A percentile compares a stretch with the other conserved stretches of the same genome.
These are phyloP conservation scores for Phyto melanocephala DNA, from an alignment of 2,888 invertebrate genomes.

Conservation along the genomic window DNA sequence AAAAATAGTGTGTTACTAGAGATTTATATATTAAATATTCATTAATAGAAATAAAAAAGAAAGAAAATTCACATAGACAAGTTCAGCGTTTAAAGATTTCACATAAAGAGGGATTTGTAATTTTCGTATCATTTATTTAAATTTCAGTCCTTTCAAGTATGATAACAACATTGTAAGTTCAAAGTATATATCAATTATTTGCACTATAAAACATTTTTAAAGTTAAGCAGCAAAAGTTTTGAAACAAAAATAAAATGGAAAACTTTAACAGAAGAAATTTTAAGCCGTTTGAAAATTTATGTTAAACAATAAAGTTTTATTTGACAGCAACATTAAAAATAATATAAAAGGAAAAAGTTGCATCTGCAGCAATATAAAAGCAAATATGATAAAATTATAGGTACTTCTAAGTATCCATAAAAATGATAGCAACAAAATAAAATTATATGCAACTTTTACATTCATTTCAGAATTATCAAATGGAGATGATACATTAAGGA, in stretches of 20 bases:
- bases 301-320: conserved; percentile 54
- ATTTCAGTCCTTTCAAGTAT: no score
- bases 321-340: conserved; percentile 19
- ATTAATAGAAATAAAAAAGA: no score
- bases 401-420: conserved; percentile 13
- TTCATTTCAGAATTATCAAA: background rate
- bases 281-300: conserved; percentile 27
- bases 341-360: conserved; percentile 16
- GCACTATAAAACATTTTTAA: background rate
- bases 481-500: conserved; percentile 7
- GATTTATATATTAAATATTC: no score
- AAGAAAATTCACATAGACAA: no score
- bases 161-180: background rate
- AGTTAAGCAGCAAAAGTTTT: background rate
- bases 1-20: no score
- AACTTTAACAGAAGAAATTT: conserved; percentile 19
- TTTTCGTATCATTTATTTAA: no score
- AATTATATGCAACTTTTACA: conserved; percentile 23
- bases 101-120: no score
- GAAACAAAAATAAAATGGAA: background rate
- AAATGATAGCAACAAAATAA: conserved; percentile 13
- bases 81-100: no score
- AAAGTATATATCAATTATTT: background rate
- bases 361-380: background rate
- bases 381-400: conserved; percentile 11